Percentiles rank a stretch among this genome's conserved stretches.
phyloP scores from a whole-genome alignment of 2,797 vertebrate genomes.

The Rhinoraja longicauda region DNA sequence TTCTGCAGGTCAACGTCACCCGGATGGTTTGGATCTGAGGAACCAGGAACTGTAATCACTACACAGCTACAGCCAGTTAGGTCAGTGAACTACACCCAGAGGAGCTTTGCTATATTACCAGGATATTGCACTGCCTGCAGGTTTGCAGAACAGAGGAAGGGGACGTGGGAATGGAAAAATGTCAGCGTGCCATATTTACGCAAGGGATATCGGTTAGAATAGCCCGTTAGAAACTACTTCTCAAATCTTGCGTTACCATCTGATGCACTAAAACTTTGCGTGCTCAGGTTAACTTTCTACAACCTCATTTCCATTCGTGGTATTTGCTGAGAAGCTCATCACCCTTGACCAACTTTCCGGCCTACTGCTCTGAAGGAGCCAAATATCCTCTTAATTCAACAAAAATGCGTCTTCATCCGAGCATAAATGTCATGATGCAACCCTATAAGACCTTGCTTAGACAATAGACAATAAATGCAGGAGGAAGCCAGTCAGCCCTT shows the following conservation, averaged over 20 bases:
- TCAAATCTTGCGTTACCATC: neutral
- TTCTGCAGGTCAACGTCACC: conserved; percentile 81
- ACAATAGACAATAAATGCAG: no score
- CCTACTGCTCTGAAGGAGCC: neutral
- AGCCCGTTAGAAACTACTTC: neutral
- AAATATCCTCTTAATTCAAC: neutral
- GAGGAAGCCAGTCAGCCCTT: no score
- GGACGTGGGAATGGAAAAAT: neutral
- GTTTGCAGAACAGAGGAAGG: neutral
- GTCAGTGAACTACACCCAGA: neutral
- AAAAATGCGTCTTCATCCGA: neutral
- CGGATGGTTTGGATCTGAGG: conserved; percentile 73
- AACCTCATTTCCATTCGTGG: neutral
- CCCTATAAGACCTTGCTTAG: no score
- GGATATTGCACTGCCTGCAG: neutral
- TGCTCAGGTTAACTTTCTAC: neutral
- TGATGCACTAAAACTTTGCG: neutral
- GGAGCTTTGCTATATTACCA: neutral
- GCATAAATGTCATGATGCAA: neutral
- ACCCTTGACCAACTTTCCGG: neutral
- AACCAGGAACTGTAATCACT: neutral
- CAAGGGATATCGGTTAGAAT: neutral
- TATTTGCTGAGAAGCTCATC: neutral
- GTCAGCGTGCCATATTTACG: neutral
- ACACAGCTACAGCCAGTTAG: no score